phyloP scores from a whole-genome alignment of 2,797 vertebrate species.

The Sphaeramia orbicularis region DNA sequence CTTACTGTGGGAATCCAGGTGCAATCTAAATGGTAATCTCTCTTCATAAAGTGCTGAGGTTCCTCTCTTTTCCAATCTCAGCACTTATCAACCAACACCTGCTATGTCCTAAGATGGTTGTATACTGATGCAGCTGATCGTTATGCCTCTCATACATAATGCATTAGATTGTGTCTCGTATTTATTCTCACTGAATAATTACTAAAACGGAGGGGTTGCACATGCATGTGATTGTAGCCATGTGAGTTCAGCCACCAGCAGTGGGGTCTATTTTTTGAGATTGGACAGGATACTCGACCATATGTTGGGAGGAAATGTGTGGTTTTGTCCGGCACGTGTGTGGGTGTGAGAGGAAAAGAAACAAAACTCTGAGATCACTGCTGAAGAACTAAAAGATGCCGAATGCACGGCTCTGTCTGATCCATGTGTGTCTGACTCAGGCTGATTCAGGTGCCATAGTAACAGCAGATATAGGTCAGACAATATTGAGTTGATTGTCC shows the following conservation, averaged over 20 bases:
- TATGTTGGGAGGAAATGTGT: too few species aligned
- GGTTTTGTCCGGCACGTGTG: too few species aligned
- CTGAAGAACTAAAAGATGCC: too few species aligned
- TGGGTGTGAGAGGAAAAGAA: too few species aligned
- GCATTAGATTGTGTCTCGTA: constrained; percentile 34
- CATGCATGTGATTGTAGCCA: neutral
- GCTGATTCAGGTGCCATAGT: constrained; percentile 16
- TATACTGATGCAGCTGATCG: constrained; percentile 25
- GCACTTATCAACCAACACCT: constrained; percentile 16
- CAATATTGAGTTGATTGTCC: constrained; percentile 47
- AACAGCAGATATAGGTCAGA: constrained; percentile 75
- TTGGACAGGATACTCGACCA: neutral
- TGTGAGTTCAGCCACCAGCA: neutral
- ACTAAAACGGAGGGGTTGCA: constrained; percentile 2
- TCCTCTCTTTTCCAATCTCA: neutral
- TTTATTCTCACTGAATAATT: constrained; percentile 54
- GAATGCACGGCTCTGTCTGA: neutral
- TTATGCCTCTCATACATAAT: constrained; percentile 60
- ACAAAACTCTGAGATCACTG: too few species aligned
- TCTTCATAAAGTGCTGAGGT: neutral
- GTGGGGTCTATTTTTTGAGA: neutral
- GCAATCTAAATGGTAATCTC: constrained; percentile 54
- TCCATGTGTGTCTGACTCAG: neutral
- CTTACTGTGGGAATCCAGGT: constrained; percentile 17
- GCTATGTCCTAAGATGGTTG: constrained; percentile 17